A percentile compares a stretch with the other conserved stretches of the same genome.
Evolutionary conservation across 2,797 vertebrate species (phyloP).

Genomic region (Notolabrus celidotus): DNA sequence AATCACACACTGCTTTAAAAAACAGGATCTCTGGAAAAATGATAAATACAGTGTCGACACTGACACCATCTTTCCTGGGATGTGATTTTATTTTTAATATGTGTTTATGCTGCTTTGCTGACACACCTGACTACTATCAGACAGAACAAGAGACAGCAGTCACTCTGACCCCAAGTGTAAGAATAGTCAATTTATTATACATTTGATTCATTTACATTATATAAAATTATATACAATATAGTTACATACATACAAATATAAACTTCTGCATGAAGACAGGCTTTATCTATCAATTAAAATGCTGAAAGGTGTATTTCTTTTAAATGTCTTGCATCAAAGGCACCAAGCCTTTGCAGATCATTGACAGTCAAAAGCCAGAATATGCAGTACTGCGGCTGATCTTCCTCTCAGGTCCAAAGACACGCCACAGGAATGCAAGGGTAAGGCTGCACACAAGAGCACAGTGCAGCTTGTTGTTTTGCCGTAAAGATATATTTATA

Average conservation of each 20-base stretch:
- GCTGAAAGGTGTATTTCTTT: slow-evolving; percentile 26
- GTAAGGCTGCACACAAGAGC: slow-evolving; percentile 21
- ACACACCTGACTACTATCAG: slow-evolving; percentile 22
- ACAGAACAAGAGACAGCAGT: slow-evolving; percentile 4
- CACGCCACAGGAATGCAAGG: slow-evolving; percentile 57
- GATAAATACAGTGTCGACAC: slow-evolving; percentile 9
- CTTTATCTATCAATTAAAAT: slow-evolving; percentile 23
- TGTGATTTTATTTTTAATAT: slow-evolving; percentile 18
- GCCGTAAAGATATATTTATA: slow-evolving; percentile 13
- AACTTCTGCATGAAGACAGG: slow-evolving; percentile 35
- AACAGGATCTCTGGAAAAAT: slow-evolving; percentile 31
- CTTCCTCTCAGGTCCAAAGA: slow-evolving; percentile 33
- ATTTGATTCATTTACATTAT: slow-evolving; percentile 43
- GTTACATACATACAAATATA: slow-evolving; percentile 67
- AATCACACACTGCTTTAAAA: slow-evolving; percentile 26
- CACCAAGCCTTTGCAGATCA: slow-evolving; percentile 21
- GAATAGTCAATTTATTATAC: slow-evolving; percentile 70
- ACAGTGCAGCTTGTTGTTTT: slow-evolving; percentile 8
- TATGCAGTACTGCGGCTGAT: slow-evolving; percentile 65
- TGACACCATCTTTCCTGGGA: slow-evolving; percentile 1
- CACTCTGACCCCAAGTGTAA: slow-evolving; percentile 7
- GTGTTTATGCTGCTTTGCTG: not conserved
- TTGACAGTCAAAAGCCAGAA: slow-evolving; percentile 43
- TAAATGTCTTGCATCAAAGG: slow-evolving; percentile 2
- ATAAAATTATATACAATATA: slow-evolving; percentile 68